These are phyloP conservation scores for Pluvialis apricaria DNA, from an alignment of 2,113 vertebrate genomes.

Conservation along the genomic window DNA sequence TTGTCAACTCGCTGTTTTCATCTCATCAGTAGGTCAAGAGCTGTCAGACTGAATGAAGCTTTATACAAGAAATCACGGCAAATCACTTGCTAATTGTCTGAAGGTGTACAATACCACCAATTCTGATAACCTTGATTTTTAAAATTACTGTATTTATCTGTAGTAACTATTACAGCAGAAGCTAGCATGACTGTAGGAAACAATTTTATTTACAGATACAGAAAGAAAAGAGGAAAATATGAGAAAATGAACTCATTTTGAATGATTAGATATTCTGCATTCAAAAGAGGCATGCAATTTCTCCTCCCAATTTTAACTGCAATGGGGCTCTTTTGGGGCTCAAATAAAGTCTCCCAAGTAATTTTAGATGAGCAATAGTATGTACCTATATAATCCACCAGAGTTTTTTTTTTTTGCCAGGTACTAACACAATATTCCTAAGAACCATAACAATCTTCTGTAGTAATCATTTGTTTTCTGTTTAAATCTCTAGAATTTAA, in stretches of 20 bases:
- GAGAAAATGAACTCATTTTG: not conserved
- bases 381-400: not conserved
- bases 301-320: not conserved
- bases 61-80: not conserved
- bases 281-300: not conserved
- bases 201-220: not conserved
- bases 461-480: not conserved
- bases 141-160: not conserved
- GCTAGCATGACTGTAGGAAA: not conserved
- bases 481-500: not conserved
- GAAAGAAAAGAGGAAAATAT: not conserved
- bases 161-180: not conserved
- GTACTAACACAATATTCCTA: not conserved
- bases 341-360: not conserved
- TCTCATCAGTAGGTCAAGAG: not conserved
- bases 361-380: not conserved
- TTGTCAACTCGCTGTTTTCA: not conserved
- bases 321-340: not conserved
- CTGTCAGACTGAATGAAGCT: not conserved
- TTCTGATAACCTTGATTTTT: not conserved
- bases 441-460: not conserved
- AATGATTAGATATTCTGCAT: not conserved
- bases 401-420: no score
- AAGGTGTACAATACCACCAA: not conserved
- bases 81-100: not conserved